A percentile compares a stretch with the other conserved stretches of the same genome.
phyloP scores from a whole-genome alignment of 2,888 invertebrate genomes.

The Rhamnusium bicolor region DNA sequence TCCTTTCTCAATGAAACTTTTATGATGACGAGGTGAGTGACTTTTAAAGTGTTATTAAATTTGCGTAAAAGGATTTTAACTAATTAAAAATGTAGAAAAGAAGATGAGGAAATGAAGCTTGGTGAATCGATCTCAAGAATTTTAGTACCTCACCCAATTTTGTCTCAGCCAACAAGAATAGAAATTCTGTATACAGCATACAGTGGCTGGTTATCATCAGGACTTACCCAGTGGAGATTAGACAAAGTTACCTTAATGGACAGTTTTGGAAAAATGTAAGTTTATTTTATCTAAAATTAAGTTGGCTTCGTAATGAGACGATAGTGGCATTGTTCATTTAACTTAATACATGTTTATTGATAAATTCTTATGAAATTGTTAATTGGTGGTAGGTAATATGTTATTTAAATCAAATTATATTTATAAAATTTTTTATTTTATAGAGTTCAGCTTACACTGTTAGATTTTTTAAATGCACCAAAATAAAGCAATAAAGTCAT shows the following conservation, averaged over 20 bases:
- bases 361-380: too few species aligned
- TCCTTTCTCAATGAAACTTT: slow-evolving; percentile 91
- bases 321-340: too few species aligned
- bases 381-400: too few species aligned
- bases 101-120: slow-evolving; percentile 82
- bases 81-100: slow-evolving; percentile 76
- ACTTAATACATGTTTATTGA: too few species aligned
- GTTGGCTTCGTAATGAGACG: too few species aligned
- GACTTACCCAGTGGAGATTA: slow-evolving; percentile 84
- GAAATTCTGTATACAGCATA: slow-evolving; percentile 90
- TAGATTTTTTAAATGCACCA: too few species aligned
- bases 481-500: too few species aligned
- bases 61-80: background rate
- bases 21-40: slow-evolving; percentile 82
- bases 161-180: slow-evolving; percentile 82
- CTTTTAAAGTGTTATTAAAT: background rate
- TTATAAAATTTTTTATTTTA: too few species aligned
- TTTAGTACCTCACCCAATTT: slow-evolving; percentile 90
- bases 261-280: slow-evolving; percentile 86
- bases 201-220: slow-evolving; percentile 92
- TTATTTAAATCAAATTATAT: too few species aligned
- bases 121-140: slow-evolving; percentile 86
- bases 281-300: too few species aligned
- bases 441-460: too few species aligned
- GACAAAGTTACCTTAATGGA: slow-evolving; percentile 89